Conservation (phyloP, 2,797 vertebrate genomes). For the Diplodus puntazzo region DNA sequence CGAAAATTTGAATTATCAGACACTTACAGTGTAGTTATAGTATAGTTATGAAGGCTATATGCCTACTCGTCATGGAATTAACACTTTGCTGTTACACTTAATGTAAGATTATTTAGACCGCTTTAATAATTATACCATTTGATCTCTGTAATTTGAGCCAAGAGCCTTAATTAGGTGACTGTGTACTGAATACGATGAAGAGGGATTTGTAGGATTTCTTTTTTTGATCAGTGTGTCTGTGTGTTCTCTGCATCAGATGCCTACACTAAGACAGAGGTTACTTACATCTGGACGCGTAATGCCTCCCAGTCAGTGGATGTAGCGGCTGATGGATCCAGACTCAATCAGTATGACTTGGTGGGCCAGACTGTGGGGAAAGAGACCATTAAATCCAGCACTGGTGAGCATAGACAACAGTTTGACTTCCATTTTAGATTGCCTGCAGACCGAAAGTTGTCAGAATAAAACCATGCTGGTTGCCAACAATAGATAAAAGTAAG, state of each 20-base stretch:
- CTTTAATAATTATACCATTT: neutral
- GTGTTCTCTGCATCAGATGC: constrained; percentile 85
- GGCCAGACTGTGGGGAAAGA: constrained; percentile 94
- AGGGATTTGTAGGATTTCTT: neutral
- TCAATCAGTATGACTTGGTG: constrained; percentile 95
- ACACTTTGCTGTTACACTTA: neutral
- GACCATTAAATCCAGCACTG: constrained; percentile 95
- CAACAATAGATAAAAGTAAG: neutral
- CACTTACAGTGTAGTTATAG: too few relatives aligned
- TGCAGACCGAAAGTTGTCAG: neutral
- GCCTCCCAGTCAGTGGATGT: constrained; percentile 94
- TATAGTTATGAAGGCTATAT: neutral
- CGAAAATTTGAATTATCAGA: too few relatives aligned
- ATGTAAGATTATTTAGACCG: neutral
- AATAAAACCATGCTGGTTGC: neutral
- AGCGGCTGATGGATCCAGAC: constrained; percentile 92
- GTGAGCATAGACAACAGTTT: constrained; percentile 77
- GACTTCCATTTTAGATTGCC: neutral
- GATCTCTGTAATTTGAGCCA: constrained; percentile 6
- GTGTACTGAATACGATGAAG: too few relatives aligned
- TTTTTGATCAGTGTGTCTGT: neutral
- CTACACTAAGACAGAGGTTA: constrained; percentile 95
- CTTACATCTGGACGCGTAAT: constrained; percentile 94
- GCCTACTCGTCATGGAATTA: neutral
- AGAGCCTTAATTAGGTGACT: neutral